These are phyloP conservation scores for Xenentodon cancila DNA, from an alignment of 2,797 vertebrate genomes.

Conservation along the genomic window DNA sequence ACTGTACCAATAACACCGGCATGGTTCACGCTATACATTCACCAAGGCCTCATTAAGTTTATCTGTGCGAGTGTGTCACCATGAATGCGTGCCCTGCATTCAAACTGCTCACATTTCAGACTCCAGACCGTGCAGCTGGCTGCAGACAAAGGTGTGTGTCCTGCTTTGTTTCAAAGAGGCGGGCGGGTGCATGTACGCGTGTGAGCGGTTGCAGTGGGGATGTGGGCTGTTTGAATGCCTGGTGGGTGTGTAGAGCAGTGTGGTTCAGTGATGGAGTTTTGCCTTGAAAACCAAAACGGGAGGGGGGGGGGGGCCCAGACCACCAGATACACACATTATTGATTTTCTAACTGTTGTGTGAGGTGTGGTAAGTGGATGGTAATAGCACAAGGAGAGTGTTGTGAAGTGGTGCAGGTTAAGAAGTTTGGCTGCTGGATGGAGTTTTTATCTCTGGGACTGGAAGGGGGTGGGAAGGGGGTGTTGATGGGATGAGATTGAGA, in stretches of 20 bases:
- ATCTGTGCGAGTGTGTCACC: constrained; percentile 36
- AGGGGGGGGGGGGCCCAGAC: constrained; percentile 5
- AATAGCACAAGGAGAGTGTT: constrained; percentile 63
- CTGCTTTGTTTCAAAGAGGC: constrained; percentile 64
- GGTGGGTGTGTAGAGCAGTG: constrained; percentile 22
- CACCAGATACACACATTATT: constrained; percentile 37
- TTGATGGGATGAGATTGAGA: constrained; percentile 59
- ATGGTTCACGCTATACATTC: constrained; percentile 55
- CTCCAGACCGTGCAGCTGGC: constrained; percentile 60
- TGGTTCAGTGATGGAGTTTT: constrained; percentile 53
- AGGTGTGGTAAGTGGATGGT: constrained; percentile 67
- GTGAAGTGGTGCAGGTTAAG: constrained; percentile 70
- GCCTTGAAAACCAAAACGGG: constrained; percentile 60
- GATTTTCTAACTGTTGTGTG: constrained; percentile 59
- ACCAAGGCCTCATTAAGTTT: constrained; percentile 68
- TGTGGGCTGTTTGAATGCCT: constrained; percentile 26
- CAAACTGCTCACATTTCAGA: constrained; percentile 29
- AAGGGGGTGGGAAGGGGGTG: constrained; percentile 26
- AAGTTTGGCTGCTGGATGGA: constrained; percentile 61
- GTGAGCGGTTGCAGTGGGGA: constrained; percentile 55
- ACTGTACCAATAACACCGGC: constrained; percentile 79
- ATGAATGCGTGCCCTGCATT: constrained; percentile 30
- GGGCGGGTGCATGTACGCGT: constrained; percentile 29
- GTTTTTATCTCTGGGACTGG: constrained; percentile 57
- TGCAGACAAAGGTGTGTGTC: constrained; percentile 68